These are phyloP conservation scores for Parapristionchus giblindavisi DNA, from an alignment of 2,888 invertebrate species.

Conservation along the genomic window DNA sequence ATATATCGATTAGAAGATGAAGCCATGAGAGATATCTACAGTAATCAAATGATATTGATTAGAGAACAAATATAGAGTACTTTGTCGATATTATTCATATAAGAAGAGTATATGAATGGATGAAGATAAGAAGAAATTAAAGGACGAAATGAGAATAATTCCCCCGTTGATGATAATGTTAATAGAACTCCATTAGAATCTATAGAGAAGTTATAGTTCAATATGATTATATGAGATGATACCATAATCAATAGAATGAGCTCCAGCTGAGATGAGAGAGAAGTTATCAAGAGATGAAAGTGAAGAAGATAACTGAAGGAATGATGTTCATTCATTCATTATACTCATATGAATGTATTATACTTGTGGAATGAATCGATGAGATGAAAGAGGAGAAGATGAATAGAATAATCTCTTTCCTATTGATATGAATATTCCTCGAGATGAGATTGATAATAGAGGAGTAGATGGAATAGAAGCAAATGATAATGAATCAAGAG, in stretches of 20 bases:
- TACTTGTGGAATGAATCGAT: constrained; percentile 28
- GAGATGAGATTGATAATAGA: neutral
- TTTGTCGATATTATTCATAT: neutral
- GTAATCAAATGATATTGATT: neutral
- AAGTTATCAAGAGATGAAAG: constrained; percentile 32
- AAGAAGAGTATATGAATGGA: neutral
- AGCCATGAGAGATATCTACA: neutral
- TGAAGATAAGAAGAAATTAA: constrained; percentile 16
- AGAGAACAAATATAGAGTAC: neutral
- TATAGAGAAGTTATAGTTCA: neutral
- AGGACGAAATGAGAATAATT: constrained; percentile 24
- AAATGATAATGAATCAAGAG: constrained; percentile 3
- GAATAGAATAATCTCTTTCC: constrained; percentile 28
- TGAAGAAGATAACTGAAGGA: constrained; percentile 13
- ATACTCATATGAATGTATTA: neutral
- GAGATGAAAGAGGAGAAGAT: constrained; percentile 7
- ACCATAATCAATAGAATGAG: constrained; percentile 24
- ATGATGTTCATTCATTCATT: neutral
- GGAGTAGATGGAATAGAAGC: constrained; percentile 1
- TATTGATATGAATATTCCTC: constrained; percentile 17
- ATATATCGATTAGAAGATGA: neutral
- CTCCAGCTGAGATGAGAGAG: constrained; percentile 7
- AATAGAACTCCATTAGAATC: constrained; percentile 9
- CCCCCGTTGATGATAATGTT: constrained; percentile 1
- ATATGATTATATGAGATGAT: neutral